A percentile compares a stretch with the other conserved stretches of the same genome.
phyloP scores from a whole-genome alignment of 2,113 vertebrate genomes.

The Fukomys damarensis region DNA sequence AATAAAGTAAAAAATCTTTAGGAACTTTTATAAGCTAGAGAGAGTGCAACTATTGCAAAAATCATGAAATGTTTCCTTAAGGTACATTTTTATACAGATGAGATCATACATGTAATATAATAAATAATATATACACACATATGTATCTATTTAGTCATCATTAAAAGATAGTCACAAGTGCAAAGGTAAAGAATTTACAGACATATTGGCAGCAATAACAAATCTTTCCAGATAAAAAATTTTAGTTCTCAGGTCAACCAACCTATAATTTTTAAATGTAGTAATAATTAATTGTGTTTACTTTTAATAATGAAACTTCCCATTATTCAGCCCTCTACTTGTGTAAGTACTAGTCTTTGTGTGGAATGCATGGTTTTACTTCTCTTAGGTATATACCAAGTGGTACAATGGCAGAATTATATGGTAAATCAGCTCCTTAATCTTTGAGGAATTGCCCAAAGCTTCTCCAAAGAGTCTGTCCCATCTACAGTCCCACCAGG shows the following conservation, averaged over 20 bases:
- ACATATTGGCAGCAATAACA: constrained; percentile 32
- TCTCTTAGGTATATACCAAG: neutral
- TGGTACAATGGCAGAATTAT: neutral
- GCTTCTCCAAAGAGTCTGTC: neutral
- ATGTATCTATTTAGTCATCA: neutral
- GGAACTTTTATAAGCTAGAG: neutral
- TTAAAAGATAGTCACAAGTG: constrained; percentile 25
- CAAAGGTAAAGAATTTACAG: neutral
- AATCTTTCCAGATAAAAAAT: constrained; percentile 46
- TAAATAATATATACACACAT: neutral
- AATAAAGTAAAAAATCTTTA: constrained; percentile 44
- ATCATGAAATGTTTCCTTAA: neutral
- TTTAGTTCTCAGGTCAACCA: neutral
- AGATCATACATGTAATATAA: neutral
- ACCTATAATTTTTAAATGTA: neutral
- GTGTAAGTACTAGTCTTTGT: neutral
- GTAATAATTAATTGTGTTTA: neutral
- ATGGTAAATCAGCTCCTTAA: neutral
- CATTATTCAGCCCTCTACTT: constrained; percentile 11
- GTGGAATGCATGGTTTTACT: neutral
- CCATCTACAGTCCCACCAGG: neutral
- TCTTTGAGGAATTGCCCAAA: neutral
- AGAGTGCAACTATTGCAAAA: neutral
- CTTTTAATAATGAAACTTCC: neutral
- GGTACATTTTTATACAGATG: constrained; percentile 15